Conservation (phyloP, 2,888 invertebrate genomes). For the Isotomurus palustris region DNA sequence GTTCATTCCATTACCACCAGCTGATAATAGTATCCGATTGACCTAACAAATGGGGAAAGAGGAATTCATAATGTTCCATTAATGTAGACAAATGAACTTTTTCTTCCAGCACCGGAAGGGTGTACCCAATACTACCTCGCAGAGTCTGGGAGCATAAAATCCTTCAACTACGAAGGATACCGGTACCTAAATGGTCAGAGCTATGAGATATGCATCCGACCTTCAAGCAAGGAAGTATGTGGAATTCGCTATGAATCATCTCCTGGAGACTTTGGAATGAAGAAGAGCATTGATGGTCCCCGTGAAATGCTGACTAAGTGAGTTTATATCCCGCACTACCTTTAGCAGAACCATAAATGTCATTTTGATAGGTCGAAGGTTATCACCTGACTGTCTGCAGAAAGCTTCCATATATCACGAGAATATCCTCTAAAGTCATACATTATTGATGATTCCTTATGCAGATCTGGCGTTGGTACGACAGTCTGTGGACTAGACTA, state of each 20-base stretch:
- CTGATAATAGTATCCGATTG: too few relatives aligned
- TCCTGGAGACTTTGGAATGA: conserved; percentile 39
- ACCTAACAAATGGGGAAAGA: too few relatives aligned
- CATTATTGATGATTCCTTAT: background rate
- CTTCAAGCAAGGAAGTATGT: conserved; percentile 43
- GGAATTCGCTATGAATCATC: conserved; percentile 39
- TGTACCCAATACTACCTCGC: conserved; percentile 47
- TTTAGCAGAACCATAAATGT: background rate
- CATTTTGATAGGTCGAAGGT: conserved; percentile 7
- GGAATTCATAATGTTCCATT: too few relatives aligned
- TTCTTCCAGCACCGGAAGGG: conserved; percentile 47
- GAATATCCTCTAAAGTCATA: too few relatives aligned
- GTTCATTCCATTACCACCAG: too few relatives aligned
- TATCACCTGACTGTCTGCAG: background rate
- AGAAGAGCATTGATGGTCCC: conserved; percentile 33
- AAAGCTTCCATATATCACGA: too few relatives aligned
- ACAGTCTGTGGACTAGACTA: conserved; percentile 38
- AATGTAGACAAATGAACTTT: too few relatives aligned
- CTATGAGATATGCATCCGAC: conserved; percentile 47
- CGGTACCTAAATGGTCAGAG: conserved; percentile 45
- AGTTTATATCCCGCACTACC: conserved; percentile 1
- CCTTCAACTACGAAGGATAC: conserved; percentile 47
- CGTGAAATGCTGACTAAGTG: conserved; percentile 37
- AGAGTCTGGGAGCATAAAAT: conserved; percentile 45
- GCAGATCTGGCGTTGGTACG: conserved; percentile 39